Evolutionary conservation across 2,888 invertebrate genomes (phyloP).

Genomic region (Antheraea yamamai): DNA sequence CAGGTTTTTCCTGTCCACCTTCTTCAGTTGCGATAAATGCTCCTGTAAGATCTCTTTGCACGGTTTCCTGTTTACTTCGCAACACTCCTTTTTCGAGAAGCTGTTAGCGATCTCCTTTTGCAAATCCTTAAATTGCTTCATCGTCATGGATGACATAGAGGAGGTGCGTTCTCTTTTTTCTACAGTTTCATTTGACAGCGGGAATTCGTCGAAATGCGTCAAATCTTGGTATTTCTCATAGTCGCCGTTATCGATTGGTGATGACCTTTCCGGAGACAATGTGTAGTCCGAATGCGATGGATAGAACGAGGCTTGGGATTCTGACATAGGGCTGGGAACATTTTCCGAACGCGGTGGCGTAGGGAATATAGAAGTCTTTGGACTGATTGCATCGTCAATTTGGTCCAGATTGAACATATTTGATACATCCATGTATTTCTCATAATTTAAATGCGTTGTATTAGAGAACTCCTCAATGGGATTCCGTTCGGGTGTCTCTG

Average conservation of each 20-base stretch:
- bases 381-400: conserved; percentile 25
- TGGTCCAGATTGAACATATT: conserved; percentile 30
- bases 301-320: conserved; percentile 48
- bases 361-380: conserved; percentile 40
- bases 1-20: conserved; percentile 49
- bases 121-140: conserved; percentile 67
- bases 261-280: conserved; percentile 53
- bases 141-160: conserved; percentile 50
- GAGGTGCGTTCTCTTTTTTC: conserved; percentile 40
- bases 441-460: conserved; percentile 34
- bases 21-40: conserved; percentile 48
- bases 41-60: conserved; percentile 60
- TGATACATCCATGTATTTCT: conserved; percentile 34
- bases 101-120: conserved; percentile 60
- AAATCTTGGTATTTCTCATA: conserved; percentile 66
- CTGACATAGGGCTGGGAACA: conserved; percentile 57
- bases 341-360: conserved; percentile 66
- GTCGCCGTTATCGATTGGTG: conserved; percentile 56
- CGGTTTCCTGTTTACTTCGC: conserved; percentile 46
- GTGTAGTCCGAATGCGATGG: conserved; percentile 52
- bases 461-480: conserved; percentile 42
- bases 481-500: conserved; percentile 29
- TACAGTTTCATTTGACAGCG: conserved; percentile 35
- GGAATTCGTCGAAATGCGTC: conserved; percentile 41
- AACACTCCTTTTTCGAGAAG: conserved; percentile 65